These are phyloP conservation scores for Dolichoris vasculosae DNA, from an alignment of 1,140 invertebrate species.

Conservation along the genomic window DNA sequence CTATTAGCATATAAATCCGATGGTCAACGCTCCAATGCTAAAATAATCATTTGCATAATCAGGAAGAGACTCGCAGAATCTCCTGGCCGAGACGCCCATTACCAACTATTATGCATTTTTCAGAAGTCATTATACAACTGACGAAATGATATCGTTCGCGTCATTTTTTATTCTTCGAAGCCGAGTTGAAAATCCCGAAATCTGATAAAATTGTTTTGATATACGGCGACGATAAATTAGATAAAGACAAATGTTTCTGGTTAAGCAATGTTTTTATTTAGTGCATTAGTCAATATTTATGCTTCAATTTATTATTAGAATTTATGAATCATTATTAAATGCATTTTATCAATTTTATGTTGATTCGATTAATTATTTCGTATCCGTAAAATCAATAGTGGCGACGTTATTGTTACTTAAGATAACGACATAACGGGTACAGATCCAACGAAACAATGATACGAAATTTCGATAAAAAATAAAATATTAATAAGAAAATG, in stretches of 20 bases:
- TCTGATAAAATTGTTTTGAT: constrained; percentile 24
- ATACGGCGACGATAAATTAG: constrained; percentile 4
- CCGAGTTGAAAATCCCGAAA: not conserved
- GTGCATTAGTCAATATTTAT: not conserved
- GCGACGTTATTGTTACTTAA: not conserved
- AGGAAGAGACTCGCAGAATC: constrained; percentile 29
- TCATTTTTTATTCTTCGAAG: not conserved
- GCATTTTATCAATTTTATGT: not conserved
- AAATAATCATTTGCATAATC: constrained; percentile 57
- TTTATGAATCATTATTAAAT: not conserved
- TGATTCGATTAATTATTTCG: not conserved
- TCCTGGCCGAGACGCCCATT: constrained; percentile 38
- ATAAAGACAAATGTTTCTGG: not conserved
- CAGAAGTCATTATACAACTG: constrained; percentile 33
- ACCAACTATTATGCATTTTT: constrained; percentile 46
- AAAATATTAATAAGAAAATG: not conserved
- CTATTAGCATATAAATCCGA: constrained; percentile 60
- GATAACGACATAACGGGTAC: not conserved
- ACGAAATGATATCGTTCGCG: constrained; percentile 16
- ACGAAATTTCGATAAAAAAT: not conserved
- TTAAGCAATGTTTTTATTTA: not conserved
- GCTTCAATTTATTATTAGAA: not conserved
- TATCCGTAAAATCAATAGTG: not conserved
- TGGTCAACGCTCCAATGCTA: constrained; percentile 51
- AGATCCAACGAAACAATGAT: not conserved